These are phyloP conservation scores for Rallus crepitans DNA, from an alignment of 2,797 vertebrate species.

Conservation along the genomic window DNA sequence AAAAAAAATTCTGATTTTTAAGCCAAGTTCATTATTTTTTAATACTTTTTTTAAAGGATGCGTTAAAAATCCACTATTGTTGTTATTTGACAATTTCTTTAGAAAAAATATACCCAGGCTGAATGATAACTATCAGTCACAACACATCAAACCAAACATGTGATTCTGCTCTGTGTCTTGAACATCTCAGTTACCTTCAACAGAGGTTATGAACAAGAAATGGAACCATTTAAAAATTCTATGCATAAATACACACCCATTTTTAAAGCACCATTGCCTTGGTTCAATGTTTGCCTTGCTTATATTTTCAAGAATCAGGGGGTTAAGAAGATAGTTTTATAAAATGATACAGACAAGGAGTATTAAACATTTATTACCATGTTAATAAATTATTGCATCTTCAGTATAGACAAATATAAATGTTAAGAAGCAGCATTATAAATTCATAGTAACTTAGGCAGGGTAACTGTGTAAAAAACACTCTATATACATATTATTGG, in stretches of 20 bases:
- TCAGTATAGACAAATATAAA: conserved; percentile 61
- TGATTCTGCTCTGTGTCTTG: background rate
- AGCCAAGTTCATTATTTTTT: no score
- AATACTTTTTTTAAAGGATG: background rate
- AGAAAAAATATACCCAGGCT: rapidly evolving
- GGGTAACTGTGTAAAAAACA: background rate
- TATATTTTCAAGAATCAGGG: background rate
- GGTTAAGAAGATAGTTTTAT: background rate
- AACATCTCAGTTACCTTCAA: background rate
- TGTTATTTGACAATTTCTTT: background rate
- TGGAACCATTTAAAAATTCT: background rate
- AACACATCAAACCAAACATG: background rate
- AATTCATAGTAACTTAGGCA: conserved; percentile 53
- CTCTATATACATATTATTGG: background rate
- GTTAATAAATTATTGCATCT: conserved; percentile 67
- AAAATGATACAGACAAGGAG: background rate
- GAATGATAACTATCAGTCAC: background rate
- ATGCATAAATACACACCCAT: rapidly evolving
- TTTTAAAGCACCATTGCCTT: background rate
- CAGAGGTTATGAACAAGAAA: background rate
- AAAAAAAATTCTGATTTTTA: background rate
- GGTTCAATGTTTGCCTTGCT: background rate
- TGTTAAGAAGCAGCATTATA: conserved; percentile 50
- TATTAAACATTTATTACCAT: conserved; percentile 68
- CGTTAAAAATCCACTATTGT: background rate